Evolutionary conservation across 2,113 vertebrate genomes (phyloP).

Genomic region (Cochlearius cochlearius): DNA sequence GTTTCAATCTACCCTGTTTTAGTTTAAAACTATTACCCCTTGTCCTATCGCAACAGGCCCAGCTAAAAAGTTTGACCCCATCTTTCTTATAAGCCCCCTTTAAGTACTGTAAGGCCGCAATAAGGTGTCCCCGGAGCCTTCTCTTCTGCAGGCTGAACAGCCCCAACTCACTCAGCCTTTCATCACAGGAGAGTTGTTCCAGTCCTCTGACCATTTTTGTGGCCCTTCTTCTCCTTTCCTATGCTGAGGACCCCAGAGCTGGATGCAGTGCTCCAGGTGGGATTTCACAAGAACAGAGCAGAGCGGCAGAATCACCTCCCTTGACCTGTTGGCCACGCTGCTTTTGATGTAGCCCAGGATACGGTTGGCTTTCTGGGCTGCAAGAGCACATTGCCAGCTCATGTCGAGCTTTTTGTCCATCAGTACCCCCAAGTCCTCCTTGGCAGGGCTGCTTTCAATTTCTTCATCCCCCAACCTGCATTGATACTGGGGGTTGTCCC

Average conservation of each 20-base stretch:
- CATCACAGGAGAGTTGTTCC: background rate
- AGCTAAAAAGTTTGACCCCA: background rate
- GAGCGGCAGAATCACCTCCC: background rate
- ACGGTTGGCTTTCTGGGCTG: background rate
- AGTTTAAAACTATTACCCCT: background rate
- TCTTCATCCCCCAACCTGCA: background rate
- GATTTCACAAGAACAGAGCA: background rate
- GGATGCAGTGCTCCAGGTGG: background rate
- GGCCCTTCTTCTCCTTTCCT: background rate
- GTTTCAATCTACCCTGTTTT: background rate
- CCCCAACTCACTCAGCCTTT: background rate
- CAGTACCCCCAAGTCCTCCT: background rate
- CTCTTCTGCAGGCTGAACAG: background rate
- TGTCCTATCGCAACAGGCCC: background rate
- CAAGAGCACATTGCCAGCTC: rapidly evolving
- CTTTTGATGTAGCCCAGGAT: background rate
- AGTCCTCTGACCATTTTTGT: background rate
- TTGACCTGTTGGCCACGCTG: rapidly evolving
- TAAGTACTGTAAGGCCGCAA: background rate
- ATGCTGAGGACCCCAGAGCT: background rate
- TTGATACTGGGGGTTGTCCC: background rate
- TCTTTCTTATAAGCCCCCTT: background rate
- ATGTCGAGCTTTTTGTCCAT: background rate
- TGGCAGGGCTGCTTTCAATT: background rate
- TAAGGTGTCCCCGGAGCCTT: background rate